These are phyloP conservation scores for Fringilla coelebs DNA, from an alignment of 2,797 vertebrate species.

Conservation along the genomic window DNA sequence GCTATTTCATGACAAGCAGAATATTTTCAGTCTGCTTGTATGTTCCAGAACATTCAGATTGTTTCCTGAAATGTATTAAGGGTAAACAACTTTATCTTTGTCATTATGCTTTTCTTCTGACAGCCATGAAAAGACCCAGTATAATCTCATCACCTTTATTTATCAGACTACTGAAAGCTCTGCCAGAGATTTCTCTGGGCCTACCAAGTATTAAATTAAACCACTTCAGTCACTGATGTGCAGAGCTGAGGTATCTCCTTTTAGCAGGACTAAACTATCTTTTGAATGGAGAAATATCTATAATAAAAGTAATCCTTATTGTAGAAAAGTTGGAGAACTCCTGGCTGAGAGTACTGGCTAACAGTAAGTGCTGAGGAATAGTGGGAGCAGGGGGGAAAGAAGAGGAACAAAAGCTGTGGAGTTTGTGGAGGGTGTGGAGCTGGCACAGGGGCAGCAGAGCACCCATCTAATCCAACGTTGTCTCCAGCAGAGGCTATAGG, in stretches of 20 bases:
- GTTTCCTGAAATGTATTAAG: background rate
- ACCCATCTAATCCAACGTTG: background rate
- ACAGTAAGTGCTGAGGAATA: background rate
- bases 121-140: constrained; percentile 1
- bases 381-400: background rate
- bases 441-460: background rate
- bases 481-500: background rate
- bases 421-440: background rate
- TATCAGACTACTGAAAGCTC: constrained; percentile 5
- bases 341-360: background rate
- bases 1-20: background rate
- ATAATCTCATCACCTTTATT: constrained; percentile 44
- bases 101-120: constrained; percentile 20
- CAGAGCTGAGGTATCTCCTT: background rate
- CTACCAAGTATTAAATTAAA: background rate
- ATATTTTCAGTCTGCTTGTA: background rate
- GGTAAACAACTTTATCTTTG: background rate
- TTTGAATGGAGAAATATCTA: background rate
- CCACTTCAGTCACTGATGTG: background rate
- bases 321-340: background rate
- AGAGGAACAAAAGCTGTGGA: background rate
- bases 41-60: background rate
- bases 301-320: background rate
- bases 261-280: background rate
- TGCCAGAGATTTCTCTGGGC: background rate